Percentiles rank a stretch among this genome's conserved stretches.
Conservation (phyloP, 2,113 vertebrate genomes). For the Osmerus mordax region DNA sequence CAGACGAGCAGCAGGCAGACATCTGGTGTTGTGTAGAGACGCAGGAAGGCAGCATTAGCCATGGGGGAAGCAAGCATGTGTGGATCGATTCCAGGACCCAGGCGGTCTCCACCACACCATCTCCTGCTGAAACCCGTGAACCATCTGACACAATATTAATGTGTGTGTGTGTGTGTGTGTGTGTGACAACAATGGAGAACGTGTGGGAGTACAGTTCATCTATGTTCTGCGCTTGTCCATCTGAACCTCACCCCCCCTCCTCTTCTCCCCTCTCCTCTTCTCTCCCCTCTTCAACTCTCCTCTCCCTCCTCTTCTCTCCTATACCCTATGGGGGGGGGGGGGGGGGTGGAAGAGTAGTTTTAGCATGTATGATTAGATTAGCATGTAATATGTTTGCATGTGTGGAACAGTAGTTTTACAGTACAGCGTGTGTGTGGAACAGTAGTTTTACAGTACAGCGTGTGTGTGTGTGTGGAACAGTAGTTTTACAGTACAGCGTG, state of each 20-base stretch:
- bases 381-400: too few species aligned
- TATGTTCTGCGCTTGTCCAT: background rate
- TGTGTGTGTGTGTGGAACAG: background rate
- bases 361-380: too few species aligned
- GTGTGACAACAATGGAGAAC: background rate
- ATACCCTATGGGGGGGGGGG: too few species aligned
- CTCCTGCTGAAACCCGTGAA: background rate
- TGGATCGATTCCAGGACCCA: conserved; percentile 1
- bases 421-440: too few species aligned
- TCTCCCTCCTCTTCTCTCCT: too few species aligned
- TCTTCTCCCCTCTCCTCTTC: too few species aligned
- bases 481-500: background rate
- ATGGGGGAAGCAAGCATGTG: background rate
- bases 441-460: too few species aligned
- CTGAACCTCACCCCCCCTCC: background rate
- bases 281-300: too few species aligned
- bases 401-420: too few species aligned
- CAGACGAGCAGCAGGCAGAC: too few species aligned
- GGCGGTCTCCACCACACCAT: background rate
- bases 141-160: background rate
- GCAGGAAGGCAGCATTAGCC: background rate
- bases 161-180: conserved; percentile 5
- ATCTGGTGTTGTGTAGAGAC: background rate
- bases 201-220: background rate
- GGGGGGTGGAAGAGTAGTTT: too few species aligned